Evolutionary conservation across 2,797 vertebrate genomes (phyloP).

Genomic region (Platyrinchus mystaceus): DNA sequence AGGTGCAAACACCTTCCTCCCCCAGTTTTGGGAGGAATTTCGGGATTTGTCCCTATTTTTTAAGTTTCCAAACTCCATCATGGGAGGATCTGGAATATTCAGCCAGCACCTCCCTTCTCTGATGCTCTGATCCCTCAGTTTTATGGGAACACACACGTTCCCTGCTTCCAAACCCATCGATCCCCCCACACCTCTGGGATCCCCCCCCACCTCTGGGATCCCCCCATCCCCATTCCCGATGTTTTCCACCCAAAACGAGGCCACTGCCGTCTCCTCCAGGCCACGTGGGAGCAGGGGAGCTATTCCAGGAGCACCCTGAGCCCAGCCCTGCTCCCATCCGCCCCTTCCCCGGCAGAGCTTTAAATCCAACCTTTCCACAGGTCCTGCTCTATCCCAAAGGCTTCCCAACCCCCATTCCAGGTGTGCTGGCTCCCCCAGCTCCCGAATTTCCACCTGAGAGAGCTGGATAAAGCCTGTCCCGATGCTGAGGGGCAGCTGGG

Average conservation of each 20-base stretch:
- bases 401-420: neutral
- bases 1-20: neutral
- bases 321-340: fast-evolving
- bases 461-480: neutral
- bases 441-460: neutral
- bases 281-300: fast-evolving
- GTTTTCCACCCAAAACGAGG: neutral
- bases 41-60: fast-evolving
- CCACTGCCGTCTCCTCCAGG: neutral
- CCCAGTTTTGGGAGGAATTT: fast-evolving
- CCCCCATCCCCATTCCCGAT: fast-evolving
- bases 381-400: fast-evolving
- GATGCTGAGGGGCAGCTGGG: fast-evolving
- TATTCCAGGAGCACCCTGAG: neutral
- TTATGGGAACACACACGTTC: fast-evolving
- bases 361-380: neutral
- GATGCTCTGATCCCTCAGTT: fast-evolving
- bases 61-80: neutral
- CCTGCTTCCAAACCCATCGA: neutral
- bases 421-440: fast-evolving
- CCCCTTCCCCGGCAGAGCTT: fast-evolving
- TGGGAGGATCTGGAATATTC: neutral
- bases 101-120: fast-evolving
- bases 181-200: neutral
- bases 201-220: no score